Percentiles rank a stretch among this genome's conserved stretches.
These are phyloP conservation scores for Sycobia sp. DNA, from an alignment of 1,140 invertebrate genomes.

Conservation along the genomic window DNA sequence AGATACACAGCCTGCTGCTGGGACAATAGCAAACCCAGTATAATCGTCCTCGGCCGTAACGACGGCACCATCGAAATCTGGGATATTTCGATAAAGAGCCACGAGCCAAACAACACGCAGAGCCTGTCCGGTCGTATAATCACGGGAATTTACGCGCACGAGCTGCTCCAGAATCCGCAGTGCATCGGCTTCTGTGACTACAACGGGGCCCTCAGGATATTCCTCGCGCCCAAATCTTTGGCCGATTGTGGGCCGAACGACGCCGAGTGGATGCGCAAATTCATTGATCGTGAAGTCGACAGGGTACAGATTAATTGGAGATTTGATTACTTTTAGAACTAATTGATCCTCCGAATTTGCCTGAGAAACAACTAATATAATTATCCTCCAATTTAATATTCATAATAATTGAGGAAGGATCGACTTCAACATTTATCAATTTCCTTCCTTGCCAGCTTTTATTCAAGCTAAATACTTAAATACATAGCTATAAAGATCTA, in stretches of 20 bases:
- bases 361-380: too few relatives aligned
- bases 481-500: too few relatives aligned
- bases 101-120: conserved; percentile 46
- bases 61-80: conserved; percentile 67
- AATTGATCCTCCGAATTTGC: too few relatives aligned
- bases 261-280: conserved; percentile 48
- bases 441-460: too few relatives aligned
- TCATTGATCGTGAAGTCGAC: conserved; percentile 46
- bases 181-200: conserved; percentile 59
- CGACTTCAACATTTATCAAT: too few relatives aligned
- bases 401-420: too few relatives aligned
- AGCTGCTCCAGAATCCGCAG: conserved; percentile 43
- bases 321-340: neutral
- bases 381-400: too few relatives aligned
- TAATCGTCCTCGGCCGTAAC: conserved; percentile 60
- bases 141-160: conserved; percentile 50
- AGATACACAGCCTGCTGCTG: conserved; percentile 64
- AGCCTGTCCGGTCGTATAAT: conserved; percentile 52
- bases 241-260: conserved; percentile 36
- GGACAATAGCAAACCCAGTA: conserved; percentile 58
- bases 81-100: conserved; percentile 62
- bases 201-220: conserved; percentile 68
- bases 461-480: too few relatives aligned
- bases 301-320: conserved; percentile 43
- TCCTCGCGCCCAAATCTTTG: conserved; percentile 62